Evolutionary conservation across 2,797 vertebrate genomes (phyloP), one percentile per base, ranked within the genome.

Genomic region (Enteromius afrohamiltoni): DNA sequence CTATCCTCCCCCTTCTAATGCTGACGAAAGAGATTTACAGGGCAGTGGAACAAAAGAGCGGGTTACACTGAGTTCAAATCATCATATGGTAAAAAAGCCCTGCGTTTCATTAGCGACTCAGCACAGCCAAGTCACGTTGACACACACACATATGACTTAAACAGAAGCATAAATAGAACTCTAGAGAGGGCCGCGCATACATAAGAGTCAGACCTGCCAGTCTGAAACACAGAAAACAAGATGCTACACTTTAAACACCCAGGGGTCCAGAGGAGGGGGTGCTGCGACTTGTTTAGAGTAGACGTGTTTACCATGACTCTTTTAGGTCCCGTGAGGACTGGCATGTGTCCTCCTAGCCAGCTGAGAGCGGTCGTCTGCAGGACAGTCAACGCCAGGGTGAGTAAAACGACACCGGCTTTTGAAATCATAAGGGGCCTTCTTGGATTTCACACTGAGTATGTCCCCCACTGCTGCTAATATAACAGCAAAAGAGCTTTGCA

Each of bases 21-120:
- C 85, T 84, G 86, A 87, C 73, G 55, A 55, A 55, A 40, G 49
- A 83, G 84, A 83, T 79, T 85, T 87, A 88, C 70, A 78, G 60
- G 42, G 21, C 53, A 65, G 82, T 71, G 68, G 17, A 89, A 89
- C 84, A 85, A 83, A 77, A 85, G 82, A 82, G 74, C 9, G 71
- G 78, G 86, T 86, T 86, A 86, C 23, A 58, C 78, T 49, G 76
- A 88, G 77, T 87, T 89, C 82, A 87, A 68, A 83, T 85, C 77
- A 83, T 86, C 74, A 84, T 45, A 77, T 82, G 84, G 82, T 75
- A 73, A 83, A 70, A 85, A 82, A 82, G 78, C 73, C 68, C 78
- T 85, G 79, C 10, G 45, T 85, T 89, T 86, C 85, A 88, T 88
- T 88, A 85, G 79, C 82, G 81, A 84, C 78, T 86, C 82, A 86